Evolutionary conservation across 2,888 invertebrate species (phyloP).

Genomic region (Drosophila maculinotata): DNA sequence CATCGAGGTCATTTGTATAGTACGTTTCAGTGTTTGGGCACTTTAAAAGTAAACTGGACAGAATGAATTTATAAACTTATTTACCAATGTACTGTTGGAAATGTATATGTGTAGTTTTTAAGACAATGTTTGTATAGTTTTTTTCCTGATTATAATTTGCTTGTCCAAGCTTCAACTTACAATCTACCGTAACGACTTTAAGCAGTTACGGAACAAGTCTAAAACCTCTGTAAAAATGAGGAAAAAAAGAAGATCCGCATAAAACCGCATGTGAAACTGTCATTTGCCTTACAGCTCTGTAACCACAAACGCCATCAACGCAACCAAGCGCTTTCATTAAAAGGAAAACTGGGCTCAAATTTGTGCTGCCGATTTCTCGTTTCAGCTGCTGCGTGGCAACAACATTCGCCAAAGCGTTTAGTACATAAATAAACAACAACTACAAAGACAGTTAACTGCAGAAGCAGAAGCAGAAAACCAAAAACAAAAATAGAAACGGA

Average conservation of each 20-base stretch:
- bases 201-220: slow-evolving; percentile 5
- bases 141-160: neutral
- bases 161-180: neutral
- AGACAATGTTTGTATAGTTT: neutral
- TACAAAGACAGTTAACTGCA: slow-evolving; percentile 61
- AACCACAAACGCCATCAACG: slow-evolving; percentile 64
- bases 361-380: slow-evolving; percentile 56
- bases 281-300: slow-evolving; percentile 51
- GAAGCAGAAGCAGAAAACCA: slow-evolving; percentile 19
- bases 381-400: slow-evolving; percentile 39
- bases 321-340: slow-evolving; percentile 73
- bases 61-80: too few species aligned
- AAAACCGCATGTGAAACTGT: slow-evolving; percentile 56
- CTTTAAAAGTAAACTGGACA: too few species aligned
- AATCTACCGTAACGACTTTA: slow-evolving; percentile 10
- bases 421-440: slow-evolving; percentile 67
- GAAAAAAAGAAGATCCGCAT: slow-evolving; percentile 20
- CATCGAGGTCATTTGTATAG: too few species aligned
- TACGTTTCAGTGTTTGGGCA: too few species aligned
- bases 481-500: slow-evolving; percentile 29
- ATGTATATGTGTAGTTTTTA: too few species aligned
- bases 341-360: slow-evolving; percentile 68
- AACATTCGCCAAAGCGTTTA: slow-evolving; percentile 40
- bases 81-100: too few species aligned
- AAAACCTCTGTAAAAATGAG: neutral